Conservation (phyloP, 1,140 invertebrate species). For the Danaus melanippus region DNA sequence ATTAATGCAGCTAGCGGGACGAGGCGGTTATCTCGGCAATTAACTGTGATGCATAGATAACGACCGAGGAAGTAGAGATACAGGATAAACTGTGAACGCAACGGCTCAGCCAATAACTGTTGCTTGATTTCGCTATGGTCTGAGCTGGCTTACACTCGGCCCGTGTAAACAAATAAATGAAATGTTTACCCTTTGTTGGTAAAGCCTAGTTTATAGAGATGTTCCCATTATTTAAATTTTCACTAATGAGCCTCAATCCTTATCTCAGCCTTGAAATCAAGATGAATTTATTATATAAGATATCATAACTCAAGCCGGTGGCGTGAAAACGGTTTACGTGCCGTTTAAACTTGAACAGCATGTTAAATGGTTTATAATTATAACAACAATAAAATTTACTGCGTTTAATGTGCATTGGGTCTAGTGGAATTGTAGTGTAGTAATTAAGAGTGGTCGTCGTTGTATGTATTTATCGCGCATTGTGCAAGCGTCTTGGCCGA, state of each 20-base stretch:
- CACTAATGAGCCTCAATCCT: no score
- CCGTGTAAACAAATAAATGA: conserved; percentile 21
- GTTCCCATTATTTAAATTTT: no score
- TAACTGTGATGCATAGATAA: conserved; percentile 2
- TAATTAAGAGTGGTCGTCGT: conserved; percentile 60
- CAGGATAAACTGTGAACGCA: conserved; percentile 28
- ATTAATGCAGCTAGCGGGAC: no score
- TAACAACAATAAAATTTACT: conserved; percentile 21
- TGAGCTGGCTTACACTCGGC: conserved; percentile 39
- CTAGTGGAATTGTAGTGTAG: conserved; percentile 42
- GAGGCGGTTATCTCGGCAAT: conserved; percentile 2
- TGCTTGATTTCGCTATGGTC: conserved; percentile 34
- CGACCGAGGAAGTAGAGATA: conserved; percentile 16
- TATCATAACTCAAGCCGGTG: no score
- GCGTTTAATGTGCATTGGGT: conserved; percentile 28
- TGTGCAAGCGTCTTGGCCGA: conserved; percentile 51
- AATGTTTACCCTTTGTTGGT: conserved; percentile 8
- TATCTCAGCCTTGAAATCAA: no score
- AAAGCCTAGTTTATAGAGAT: no score
- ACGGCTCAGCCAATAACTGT: conserved; percentile 38
- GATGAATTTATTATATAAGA: no score
- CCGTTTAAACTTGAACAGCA: no score
- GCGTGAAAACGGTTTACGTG: no score
- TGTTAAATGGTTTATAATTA: neutral
- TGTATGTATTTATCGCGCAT: conserved; percentile 62